These are phyloP conservation scores for Aviceda subcristata DNA, from an alignment of 2,113 vertebrate species.

Conservation along the genomic window DNA sequence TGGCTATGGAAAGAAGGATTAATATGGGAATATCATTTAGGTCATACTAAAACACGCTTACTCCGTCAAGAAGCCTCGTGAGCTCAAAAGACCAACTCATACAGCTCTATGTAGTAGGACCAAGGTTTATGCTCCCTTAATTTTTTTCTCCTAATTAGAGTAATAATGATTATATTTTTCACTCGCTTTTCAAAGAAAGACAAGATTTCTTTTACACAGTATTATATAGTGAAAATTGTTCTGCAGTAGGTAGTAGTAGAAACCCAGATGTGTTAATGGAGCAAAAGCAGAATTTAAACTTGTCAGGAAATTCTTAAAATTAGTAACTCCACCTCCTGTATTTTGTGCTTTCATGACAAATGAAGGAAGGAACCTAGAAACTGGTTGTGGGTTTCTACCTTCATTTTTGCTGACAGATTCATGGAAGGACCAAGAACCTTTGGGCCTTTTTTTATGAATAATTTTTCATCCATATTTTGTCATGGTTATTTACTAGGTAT, in stretches of 20 bases:
- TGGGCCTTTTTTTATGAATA: background rate
- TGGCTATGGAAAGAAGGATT: background rate
- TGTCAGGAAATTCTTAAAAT: background rate
- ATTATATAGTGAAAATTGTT: background rate
- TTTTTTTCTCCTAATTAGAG: background rate
- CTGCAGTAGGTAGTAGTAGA: background rate
- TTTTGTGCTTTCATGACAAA: background rate
- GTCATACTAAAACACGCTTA: background rate
- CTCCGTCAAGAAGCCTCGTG: background rate
- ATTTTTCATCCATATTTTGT: background rate
- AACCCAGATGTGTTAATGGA: background rate
- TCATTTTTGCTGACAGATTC: background rate
- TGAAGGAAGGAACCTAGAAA: background rate
- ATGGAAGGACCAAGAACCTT: background rate
- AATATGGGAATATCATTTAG: background rate
- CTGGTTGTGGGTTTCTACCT: background rate
- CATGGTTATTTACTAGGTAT: background rate
- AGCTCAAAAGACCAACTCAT: background rate
- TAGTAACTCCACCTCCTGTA: background rate
- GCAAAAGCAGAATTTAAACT: background rate
- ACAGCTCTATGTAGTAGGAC: background rate
- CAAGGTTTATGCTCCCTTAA: background rate
- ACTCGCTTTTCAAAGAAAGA: background rate
- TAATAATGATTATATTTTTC: background rate
- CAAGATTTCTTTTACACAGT: background rate